These are phyloP conservation scores for Tetropium fuscum DNA, from an alignment of 2,888 invertebrate species.

Conservation along the genomic window DNA sequence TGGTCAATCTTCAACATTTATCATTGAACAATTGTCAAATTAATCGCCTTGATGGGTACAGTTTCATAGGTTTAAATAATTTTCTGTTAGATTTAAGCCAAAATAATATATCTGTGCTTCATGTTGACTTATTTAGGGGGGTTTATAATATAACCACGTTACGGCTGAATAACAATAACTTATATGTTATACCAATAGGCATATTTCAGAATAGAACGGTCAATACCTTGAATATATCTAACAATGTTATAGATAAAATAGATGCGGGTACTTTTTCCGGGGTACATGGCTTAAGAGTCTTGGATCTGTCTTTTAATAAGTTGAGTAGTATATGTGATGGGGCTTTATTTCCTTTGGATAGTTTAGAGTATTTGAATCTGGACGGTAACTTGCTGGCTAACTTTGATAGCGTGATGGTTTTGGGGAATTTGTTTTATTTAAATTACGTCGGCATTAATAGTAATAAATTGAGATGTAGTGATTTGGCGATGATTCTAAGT, in stretches of 20 bases:
- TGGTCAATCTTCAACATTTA: constrained; percentile 2
- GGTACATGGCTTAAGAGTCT: constrained; percentile 6
- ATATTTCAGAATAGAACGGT: constrained; percentile 3
- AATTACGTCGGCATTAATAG: background rate
- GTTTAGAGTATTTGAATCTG: constrained; percentile 13
- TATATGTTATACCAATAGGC: constrained; percentile 16
- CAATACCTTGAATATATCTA: constrained; percentile 1
- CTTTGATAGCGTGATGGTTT: background rate
- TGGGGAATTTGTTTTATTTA: background rate
- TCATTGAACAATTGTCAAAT: constrained; percentile 2
- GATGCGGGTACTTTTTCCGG: constrained; percentile 11
- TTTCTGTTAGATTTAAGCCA: constrained; percentile 11
- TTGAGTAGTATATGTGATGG: background rate
- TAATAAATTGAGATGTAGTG: constrained; percentile 4
- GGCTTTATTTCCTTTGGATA: constrained; percentile 6
- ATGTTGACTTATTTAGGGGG: background rate
- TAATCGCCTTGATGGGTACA: background rate
- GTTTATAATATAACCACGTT: constrained; percentile 2
- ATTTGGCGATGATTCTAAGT: background rate
- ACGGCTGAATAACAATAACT: constrained; percentile 5
- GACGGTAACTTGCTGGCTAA: background rate
- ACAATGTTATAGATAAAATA: constrained; percentile 11
- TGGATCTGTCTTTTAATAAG: constrained; percentile 13
- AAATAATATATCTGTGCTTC: constrained; percentile 12
- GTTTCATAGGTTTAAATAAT: constrained; percentile 15